Evolutionary conservation across 2,888 invertebrate species (phyloP), one percentile per base, ranked within the genome.

Genomic region (Anagyrus pseudococci): DNA sequence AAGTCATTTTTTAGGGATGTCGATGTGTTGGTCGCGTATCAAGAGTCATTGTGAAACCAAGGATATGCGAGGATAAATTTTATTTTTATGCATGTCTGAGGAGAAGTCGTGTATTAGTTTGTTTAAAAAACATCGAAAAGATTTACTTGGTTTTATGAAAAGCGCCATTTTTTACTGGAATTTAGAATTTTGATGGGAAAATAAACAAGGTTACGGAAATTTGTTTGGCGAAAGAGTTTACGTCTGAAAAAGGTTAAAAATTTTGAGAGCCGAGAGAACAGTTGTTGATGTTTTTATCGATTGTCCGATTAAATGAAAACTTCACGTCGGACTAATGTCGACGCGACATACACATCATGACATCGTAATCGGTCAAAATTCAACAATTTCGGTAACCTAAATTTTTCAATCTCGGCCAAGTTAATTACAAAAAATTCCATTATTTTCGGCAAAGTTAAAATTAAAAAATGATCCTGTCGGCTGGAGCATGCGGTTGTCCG

Each of bases 401-500:
- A 13, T 8, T 58, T 67, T 61, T n/a, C 20, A 40, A 10, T 67
- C 65, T 61, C 8, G 17, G n/a, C 19, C 10, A 41, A 55, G 20
- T 25, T 15, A 50, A 37, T 10, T 19, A 10, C 44, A 15, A 22
- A 37, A 48, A 60, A 60, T 44, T 56, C 40, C 43, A 41, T 17
- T 40, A 26, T 40, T 59, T 64, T 43, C n/a, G 41, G 23, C 44
- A 4, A 3, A 15, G 6, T 17, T 17, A 1, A 52, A 61, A 61
- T 58, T 54, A 1, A 22, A 69, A 62, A 20, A 77, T 77, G 75
- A 77, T 77, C 40, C 44, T 62, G 4, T 62, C 73, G 1, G 69
- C 71, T 41, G 46, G 55, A 4, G 68, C 60, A 10, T 77, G 77
- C 47, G 77, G 75, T 17, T 77, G 77, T 62, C 54, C 68, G 23